A percentile compares a stretch with the other conserved stretches of the same genome.
These are phyloP conservation scores for Amphimedon queenslandica DNA, from an alignment of 37 sponge, comb jelly and placozoan species.

Conservation along the genomic window DNA sequence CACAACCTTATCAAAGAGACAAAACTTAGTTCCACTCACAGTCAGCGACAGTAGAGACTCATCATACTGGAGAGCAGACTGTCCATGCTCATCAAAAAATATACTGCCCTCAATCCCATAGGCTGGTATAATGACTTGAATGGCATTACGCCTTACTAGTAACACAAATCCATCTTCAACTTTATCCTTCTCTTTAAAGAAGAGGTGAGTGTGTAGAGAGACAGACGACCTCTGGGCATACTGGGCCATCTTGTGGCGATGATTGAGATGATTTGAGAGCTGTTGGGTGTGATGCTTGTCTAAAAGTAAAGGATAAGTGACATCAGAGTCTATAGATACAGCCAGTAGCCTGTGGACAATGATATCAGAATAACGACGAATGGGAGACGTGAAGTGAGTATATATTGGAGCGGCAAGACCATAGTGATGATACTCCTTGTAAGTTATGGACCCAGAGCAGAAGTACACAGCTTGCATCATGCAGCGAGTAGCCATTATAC, in stretches of 20 bases:
- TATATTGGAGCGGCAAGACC: slow-evolving; percentile 94
- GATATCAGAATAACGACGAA: slow-evolving; percentile 91
- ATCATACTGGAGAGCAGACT: slow-evolving; percentile 9
- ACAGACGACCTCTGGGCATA: slow-evolving; percentile 85
- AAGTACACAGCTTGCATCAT: slow-evolving; percentile 99
- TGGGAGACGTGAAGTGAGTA: slow-evolving; percentile 99
- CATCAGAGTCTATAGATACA: slow-evolving; percentile 75
- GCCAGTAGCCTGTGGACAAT: slow-evolving; percentile 95
- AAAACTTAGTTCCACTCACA: slow-evolving; percentile 48
- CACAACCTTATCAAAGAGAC: slow-evolving; percentile 71
- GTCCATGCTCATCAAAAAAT: slow-evolving; percentile 45
- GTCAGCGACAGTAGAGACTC: slow-evolving; percentile 37
- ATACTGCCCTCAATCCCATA: slow-evolving; percentile 83
- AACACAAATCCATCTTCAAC: slow-evolving; percentile 84
- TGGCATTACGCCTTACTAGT: slow-evolving; percentile 79
- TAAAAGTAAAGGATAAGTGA: slow-evolving; percentile 78
- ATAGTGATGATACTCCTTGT: slow-evolving; percentile 89
- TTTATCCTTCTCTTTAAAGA: slow-evolving; percentile 64
- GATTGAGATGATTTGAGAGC: slow-evolving; percentile 85
- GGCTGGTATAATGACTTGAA: slow-evolving; percentile 87
- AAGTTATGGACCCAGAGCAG: slow-evolving; percentile 83
- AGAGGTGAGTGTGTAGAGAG: slow-evolving; percentile 84
- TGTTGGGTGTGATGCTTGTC: slow-evolving; percentile 73
- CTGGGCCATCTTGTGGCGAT: slow-evolving; percentile 93
- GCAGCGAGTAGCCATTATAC: slow-evolving; percentile 92